Base-by-base conservation (phyloP, 1,140 invertebrate species). In the Archivesica marissinica region DNA sequence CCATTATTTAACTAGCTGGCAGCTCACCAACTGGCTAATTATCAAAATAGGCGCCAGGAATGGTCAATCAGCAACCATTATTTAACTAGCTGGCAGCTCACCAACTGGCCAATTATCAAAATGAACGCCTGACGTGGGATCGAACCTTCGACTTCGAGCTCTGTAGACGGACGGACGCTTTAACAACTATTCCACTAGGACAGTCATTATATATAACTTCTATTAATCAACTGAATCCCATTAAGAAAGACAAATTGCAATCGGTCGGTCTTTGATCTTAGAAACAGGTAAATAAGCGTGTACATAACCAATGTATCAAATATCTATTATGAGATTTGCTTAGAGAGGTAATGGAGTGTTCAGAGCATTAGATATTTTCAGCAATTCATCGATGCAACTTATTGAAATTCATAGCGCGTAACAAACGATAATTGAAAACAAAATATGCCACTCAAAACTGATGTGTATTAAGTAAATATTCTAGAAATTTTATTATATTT, bases 401-500 rank as follows among this genome's bases (percentile, higher is more conserved):
- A 64, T 64, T 20, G 30, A 64, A 64, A 35, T 64, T 64, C 38
- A 64, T 25, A 25, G 30, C 38, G 30, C 59, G 59, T 64, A 35
- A 35, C 59, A 64, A 64, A 64, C 38, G 59, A 64, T 64, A 64
- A 64, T 64, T 64, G 59, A 64, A 64, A 64, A 64, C n/a, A 64
- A 64, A 72, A 72, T 72, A 72, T 72, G 25, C 15, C 68, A 25
- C 30, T 33, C 33, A 13, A 72, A 47, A 72, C 30, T 47, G 41
- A 47, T 25, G 25, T 47, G 28, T 28, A 52, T n/a, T 30, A 33
- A 52, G 28, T 33, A 72, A 72, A 72, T 17, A 72, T 33, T 20
- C 30, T 44, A 9, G 13, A 13, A 50, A 50, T 72, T 72, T 52
- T 44, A 72, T 72, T 47, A 72, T 44, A 30, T 72, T 52, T 44